A percentile compares a stretch with the other conserved stretches of the same genome.
phyloP scores from a whole-genome alignment of 2,113 vertebrate genomes.

The Nematolebias whitei region DNA sequence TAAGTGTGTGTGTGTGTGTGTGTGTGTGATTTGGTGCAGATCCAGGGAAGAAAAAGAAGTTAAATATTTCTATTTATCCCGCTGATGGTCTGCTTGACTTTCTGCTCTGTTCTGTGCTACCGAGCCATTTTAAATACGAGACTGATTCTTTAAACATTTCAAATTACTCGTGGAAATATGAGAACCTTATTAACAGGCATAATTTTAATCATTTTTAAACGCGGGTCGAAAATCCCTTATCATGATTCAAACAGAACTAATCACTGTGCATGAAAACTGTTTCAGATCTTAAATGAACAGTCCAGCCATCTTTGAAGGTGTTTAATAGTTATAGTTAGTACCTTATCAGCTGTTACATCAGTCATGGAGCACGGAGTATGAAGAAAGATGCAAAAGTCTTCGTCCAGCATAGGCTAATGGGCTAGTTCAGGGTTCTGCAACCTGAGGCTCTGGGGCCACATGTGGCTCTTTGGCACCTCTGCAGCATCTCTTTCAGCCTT shows the following conservation, averaged over 20 bases:
- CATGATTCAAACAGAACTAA: slow-evolving; percentile 35
- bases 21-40: slow-evolving; percentile 25
- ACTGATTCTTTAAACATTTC: neutral
- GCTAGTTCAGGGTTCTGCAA: too few species aligned
- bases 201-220: neutral
- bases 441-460: too few species aligned
- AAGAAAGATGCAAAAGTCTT: too few species aligned
- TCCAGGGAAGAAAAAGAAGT: slow-evolving; percentile 43
- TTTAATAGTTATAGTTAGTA: too few species aligned
- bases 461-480: too few species aligned
- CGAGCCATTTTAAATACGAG: slow-evolving; percentile 1
- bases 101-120: slow-evolving; percentile 21
- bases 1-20: neutral
- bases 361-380: too few species aligned
- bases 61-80: slow-evolving; percentile 55
- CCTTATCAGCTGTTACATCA: too few species aligned
- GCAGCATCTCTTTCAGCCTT: too few species aligned
- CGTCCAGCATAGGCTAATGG: too few species aligned
- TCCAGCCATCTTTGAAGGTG: too few species aligned
- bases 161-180: neutral
- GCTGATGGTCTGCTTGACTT: slow-evolving; percentile 27
- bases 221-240: slow-evolving; percentile 6
- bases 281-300: too few species aligned
- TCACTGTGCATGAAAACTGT: slow-evolving; percentile 7
- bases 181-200: neutral